Conservation (phyloP, 2,113 vertebrate genomes). For the Passer domesticus region DNA sequence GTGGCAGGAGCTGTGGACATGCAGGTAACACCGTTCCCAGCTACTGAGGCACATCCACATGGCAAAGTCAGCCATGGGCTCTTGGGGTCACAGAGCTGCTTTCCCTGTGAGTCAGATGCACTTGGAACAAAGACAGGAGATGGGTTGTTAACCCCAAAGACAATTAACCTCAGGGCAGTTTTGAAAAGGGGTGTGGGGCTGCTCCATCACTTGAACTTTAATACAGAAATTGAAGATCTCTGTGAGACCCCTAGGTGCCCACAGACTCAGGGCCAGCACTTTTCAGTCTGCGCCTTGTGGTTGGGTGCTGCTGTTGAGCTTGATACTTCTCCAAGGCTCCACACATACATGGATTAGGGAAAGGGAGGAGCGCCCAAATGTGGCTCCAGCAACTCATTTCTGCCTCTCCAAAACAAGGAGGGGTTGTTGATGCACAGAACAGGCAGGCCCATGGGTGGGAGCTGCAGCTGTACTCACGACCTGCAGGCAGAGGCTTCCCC, state of each 20-base stretch:
- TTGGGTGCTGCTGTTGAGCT: accelerated
- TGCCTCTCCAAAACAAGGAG: not conserved
- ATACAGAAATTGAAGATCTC: not conserved
- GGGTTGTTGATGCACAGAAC: not conserved
- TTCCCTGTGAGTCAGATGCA: not conserved
- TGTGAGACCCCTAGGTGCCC: not conserved
- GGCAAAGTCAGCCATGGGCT: accelerated
- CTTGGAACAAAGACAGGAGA: not conserved
- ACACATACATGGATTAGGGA: accelerated
- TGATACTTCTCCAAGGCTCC: not conserved
- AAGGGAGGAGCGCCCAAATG: not conserved
- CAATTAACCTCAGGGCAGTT: not conserved
- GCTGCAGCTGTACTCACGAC: not conserved
- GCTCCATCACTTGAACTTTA: not conserved
- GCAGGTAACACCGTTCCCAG: accelerated
- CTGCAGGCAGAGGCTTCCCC: not conserved
- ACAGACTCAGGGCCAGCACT: not conserved
- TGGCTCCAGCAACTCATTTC: not conserved
- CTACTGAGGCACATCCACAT: not conserved
- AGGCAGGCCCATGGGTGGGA: not conserved
- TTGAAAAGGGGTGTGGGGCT: not conserved
- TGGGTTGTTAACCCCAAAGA: not conserved
- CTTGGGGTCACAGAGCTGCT: accelerated
- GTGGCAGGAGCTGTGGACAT: not conserved
- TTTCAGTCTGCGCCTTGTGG: not conserved